Base-by-base conservation (phyloP, 2,113 vertebrate genomes). In the Tragelaphus imberbis region DNA sequence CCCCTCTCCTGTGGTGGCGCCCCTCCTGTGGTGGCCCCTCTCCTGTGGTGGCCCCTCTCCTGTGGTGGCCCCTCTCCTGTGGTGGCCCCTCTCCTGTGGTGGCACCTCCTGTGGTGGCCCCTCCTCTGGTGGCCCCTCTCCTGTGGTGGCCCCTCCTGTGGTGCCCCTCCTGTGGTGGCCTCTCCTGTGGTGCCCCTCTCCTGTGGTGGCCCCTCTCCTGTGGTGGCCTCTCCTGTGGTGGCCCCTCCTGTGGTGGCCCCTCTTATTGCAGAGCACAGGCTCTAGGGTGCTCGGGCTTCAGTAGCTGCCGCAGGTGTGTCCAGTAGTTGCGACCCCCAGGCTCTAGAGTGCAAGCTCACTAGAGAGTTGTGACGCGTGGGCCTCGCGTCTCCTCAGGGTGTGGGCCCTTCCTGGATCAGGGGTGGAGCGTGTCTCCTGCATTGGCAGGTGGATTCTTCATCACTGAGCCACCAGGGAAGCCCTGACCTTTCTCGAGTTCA, bases 101-200 rank as follows among this genome's bases (percentile, higher is more conserved):
- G n/a, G n/a, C n/a, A n/a, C n/a, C n/a, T n/a, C 53, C 11, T 28
- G 25, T 61, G 59, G 27, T 5, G 58, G 10, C 25, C 2, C 0
- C 23, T 58, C 56, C 8, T 59, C 3, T 61, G 58, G 4, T 5
- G 58, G 56, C 8, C 9, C 0, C 55, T 5, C 58, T 10, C 21
- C 8, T 61, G 25, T 61, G 59, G 13, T 30, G 27, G 0, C 59
- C 56, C 1, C 56, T 58, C 56, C 30, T n/a, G 30, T 16, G 63
- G 13, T 7, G 59, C 53, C 19, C 19, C 19, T 56, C 55, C 55
- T 56, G 13, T 61, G 59, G 6, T 6, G 28, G 12, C 59, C 6
- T 0, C 59, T 61, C 12, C 10, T 28, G 11, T 30, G 12, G 2
- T 30, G 2, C 25, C 28, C 2, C 47, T 7, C 27, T 59, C 58